Evolutionary conservation across 2,113 vertebrate species (phyloP).

Genomic region (Numenius arquata): DNA sequence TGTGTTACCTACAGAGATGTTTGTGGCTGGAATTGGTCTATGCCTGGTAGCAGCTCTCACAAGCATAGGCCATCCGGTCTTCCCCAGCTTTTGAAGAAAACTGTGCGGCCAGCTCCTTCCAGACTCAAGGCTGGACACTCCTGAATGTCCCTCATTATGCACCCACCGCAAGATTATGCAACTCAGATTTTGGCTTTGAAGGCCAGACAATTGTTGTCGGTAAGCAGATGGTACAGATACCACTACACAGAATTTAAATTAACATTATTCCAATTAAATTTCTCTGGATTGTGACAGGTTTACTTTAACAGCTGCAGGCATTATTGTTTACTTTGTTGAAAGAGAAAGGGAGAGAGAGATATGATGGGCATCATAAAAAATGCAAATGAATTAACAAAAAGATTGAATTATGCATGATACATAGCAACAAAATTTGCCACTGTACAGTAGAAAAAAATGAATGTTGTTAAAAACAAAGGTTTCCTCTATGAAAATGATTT

Average conservation of each 20-base stretch:
- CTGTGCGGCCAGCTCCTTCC: neutral
- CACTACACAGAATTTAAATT: neutral
- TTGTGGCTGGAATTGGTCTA: neutral
- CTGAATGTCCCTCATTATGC: neutral
- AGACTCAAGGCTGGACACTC: neutral
- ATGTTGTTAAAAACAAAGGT: neutral
- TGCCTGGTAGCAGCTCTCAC: neutral
- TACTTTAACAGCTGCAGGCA: neutral
- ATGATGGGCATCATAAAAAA: neutral
- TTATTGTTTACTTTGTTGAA: neutral
- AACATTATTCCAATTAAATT: neutral
- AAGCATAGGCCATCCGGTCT: rapidly evolving
- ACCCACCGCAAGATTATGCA: neutral
- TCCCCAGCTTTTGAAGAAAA: neutral
- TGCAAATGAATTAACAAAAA: neutral
- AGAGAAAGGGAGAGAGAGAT: neutral
- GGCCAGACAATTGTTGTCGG: neutral
- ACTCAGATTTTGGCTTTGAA: neutral
- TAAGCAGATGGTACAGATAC: neutral
- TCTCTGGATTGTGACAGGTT: neutral
- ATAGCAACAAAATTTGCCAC: neutral
- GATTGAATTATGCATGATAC: neutral
- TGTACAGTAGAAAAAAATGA: neutral
- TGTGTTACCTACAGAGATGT: neutral
- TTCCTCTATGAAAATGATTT: neutral